A percentile compares a stretch with the other conserved stretches of the same genome.
phyloP scores from a whole-genome alignment of 2,888 invertebrate genomes.

The Galerucella nymphaeae region DNA sequence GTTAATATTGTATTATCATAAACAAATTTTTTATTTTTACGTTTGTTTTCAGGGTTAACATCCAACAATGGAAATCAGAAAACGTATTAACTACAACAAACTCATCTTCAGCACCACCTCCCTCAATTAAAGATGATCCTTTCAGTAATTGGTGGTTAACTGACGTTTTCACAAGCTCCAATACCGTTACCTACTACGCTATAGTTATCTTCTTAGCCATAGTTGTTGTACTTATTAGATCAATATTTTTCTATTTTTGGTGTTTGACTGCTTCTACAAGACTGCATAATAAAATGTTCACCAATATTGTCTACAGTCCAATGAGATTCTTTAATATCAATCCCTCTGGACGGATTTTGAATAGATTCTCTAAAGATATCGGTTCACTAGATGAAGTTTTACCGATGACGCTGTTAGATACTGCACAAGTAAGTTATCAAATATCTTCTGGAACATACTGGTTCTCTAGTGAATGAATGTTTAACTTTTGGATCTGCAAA shows the following conservation, averaged over 20 bases:
- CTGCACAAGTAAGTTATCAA: conserved; percentile 49
- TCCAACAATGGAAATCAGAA: conserved; percentile 63
- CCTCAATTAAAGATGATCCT: not conserved
- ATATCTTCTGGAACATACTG: too few species aligned
- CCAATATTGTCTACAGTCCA: conserved; percentile 69
- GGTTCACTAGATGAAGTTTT: conserved; percentile 67
- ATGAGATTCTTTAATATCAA: conserved; percentile 76
- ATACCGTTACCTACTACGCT: conserved; percentile 59
- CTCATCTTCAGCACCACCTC: too few species aligned
- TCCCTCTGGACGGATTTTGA: conserved; percentile 71
- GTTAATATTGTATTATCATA: too few species aligned
- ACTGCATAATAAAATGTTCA: conserved; percentile 67
- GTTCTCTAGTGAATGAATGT: too few species aligned
- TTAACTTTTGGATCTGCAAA: too few species aligned
- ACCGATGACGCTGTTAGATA: conserved; percentile 65
- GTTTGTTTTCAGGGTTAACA: conserved; percentile 45
- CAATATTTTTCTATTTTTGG: conserved; percentile 66
- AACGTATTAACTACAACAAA: too few species aligned
- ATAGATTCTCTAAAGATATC: conserved; percentile 77
- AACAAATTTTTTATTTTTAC: too few species aligned
- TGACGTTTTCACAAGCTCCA: conserved; percentile 3
- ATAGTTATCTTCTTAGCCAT: conserved; percentile 55
- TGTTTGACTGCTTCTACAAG: conserved; percentile 67
- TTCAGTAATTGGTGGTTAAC: conserved; percentile 12
- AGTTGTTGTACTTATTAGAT: conserved; percentile 61